These are phyloP conservation scores for Acrobasis suavella DNA, from an alignment of 2,888 invertebrate species.

Conservation along the genomic window DNA sequence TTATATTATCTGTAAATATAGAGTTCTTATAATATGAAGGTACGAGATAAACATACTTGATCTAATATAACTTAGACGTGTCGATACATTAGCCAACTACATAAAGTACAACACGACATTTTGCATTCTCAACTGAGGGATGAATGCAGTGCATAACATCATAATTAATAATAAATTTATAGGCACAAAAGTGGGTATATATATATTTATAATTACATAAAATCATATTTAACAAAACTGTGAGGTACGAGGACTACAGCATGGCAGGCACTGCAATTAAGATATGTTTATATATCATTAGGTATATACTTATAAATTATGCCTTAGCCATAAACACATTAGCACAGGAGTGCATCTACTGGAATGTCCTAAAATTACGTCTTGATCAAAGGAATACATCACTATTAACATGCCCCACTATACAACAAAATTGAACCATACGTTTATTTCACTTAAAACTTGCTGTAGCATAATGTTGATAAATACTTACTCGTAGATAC, in stretches of 20 bases:
- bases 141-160: slow-evolving; percentile 71
- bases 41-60: slow-evolving; percentile 76
- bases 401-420: no score
- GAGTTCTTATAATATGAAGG: slow-evolving; percentile 76
- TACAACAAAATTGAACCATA: no score
- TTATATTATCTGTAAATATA: slow-evolving; percentile 83
- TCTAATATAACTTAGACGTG: slow-evolving; percentile 67
- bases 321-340: slow-evolving; percentile 46
- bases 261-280: slow-evolving; percentile 25
- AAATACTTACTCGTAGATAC: no score
- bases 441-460: no score
- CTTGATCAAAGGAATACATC: slow-evolving; percentile 40
- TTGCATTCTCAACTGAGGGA: slow-evolving; percentile 67
- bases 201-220: slow-evolving; percentile 66
- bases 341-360: slow-evolving; percentile 66
- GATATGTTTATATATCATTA: slow-evolving; percentile 7
- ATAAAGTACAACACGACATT: slow-evolving; percentile 61
- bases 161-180: slow-evolving; percentile 63
- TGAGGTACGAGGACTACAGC: slow-evolving; percentile 47
- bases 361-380: slow-evolving; percentile 66
- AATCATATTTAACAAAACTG: slow-evolving; percentile 66
- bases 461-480: no score
- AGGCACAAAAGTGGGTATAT: slow-evolving; percentile 73
- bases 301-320: slow-evolving; percentile 10
- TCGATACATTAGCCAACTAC: slow-evolving; percentile 67